Evolutionary conservation across 92 coral and sea anemone species (phyloP).

Genomic region (Siderastrea radians): DNA sequence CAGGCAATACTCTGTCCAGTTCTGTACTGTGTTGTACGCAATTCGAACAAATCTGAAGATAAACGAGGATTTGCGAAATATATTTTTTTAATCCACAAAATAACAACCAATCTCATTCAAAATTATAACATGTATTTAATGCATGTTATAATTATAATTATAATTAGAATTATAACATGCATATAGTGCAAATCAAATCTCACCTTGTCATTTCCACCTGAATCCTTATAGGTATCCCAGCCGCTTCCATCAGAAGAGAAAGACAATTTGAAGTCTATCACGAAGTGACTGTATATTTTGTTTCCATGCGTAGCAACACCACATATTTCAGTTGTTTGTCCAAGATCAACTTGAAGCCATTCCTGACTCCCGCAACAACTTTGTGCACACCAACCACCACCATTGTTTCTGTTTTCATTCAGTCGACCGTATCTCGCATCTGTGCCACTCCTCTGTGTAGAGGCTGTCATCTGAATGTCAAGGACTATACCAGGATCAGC

Average conservation of each 20-base stretch:
- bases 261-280: not conserved
- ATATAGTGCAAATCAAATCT: too few relatives aligned
- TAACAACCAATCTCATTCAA: too few relatives aligned
- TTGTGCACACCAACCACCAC: slow-evolving; percentile 2
- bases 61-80: too few relatives aligned
- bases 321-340: not conserved
- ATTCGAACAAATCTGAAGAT: too few relatives aligned
- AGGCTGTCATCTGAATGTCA: not conserved
- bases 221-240: not conserved
- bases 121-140: too few relatives aligned
- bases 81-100: too few relatives aligned
- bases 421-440: not conserved
- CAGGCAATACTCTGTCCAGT: too few relatives aligned
- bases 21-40: too few relatives aligned
- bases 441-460: not conserved
- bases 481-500: not conserved
- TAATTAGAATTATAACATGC: too few relatives aligned
- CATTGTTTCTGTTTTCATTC: not conserved
- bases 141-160: too few relatives aligned
- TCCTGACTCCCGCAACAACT: not conserved
- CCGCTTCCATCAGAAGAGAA: not conserved
- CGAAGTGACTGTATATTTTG: not conserved
- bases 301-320: slow-evolving; percentile 7
- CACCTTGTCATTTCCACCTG: too few relatives aligned
- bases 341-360: slow-evolving; percentile 15